Conservation (phyloP, 92 coral and sea anemone species). For the Siderastrea radians region DNA sequence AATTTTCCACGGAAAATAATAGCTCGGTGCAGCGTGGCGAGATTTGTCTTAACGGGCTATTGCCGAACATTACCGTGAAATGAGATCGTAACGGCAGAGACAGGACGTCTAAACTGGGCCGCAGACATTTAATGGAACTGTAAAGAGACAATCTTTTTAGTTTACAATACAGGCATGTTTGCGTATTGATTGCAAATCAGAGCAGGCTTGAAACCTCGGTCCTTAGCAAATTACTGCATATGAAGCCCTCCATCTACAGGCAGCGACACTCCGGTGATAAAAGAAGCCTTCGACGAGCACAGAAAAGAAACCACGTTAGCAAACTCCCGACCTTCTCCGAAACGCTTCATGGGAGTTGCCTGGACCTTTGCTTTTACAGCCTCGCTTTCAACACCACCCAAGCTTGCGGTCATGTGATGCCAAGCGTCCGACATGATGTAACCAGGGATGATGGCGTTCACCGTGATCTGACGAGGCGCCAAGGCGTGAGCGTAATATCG, state of each 20-base stretch:
- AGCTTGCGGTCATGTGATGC: conserved; percentile 74
- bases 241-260: conserved; percentile 92
- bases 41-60: too few relatives aligned
- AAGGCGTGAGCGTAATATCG: conserved; percentile 89
- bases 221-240: conserved; percentile 44
- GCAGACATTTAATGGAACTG: too few relatives aligned
- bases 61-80: too few relatives aligned
- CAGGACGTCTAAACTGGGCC: too few relatives aligned
- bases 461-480: conserved; percentile 87
- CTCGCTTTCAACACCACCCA: conserved; percentile 80
- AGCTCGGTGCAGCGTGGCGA: too few relatives aligned
- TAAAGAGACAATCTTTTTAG: too few relatives aligned
- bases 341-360: conserved; percentile 85
- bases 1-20: too few relatives aligned
- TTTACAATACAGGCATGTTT: too few relatives aligned
- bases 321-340: conserved; percentile 87
- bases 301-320: conserved; percentile 76
- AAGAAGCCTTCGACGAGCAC: conserved; percentile 79
- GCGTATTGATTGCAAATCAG: too few relatives aligned
- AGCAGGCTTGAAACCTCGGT: too few relatives aligned
- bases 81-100: too few relatives aligned
- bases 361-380: conserved; percentile 71
- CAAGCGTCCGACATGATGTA: conserved; percentile 87
- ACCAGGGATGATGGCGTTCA: conserved; percentile 88
- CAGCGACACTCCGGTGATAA: conserved; percentile 82